Evolutionary conservation across 37 sponge, comb jelly and placozoan species (phyloP).

Genomic region (Chondrosia reniformis): DNA sequence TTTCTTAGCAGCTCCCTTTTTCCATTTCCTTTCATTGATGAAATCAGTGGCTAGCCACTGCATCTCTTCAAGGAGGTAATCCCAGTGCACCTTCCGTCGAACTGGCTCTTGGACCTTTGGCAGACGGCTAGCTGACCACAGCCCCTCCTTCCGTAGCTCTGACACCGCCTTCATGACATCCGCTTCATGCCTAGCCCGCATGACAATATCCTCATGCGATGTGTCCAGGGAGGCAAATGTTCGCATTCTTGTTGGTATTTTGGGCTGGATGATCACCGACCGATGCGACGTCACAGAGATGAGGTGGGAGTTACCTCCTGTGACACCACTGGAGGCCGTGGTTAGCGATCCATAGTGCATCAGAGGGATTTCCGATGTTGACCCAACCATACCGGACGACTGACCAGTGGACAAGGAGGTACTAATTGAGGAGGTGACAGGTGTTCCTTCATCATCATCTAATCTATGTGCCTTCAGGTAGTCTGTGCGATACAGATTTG

Average conservation of each 20-base stretch:
- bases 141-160: conserved; percentile 83
- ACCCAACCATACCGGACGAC: not conserved
- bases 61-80: conserved; percentile 97
- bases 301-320: not conserved
- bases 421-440: not conserved
- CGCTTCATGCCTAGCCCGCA: conserved; percentile 88
- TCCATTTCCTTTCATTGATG: conserved; percentile 91
- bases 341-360: not conserved
- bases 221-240: conserved; percentile 61
- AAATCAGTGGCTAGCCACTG: conserved; percentile 96
- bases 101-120: conserved; percentile 90
- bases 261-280: not conserved
- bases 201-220: conserved; percentile 88
- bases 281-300: not conserved
- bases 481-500: conserved; percentile 64
- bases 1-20: conserved; percentile 78
- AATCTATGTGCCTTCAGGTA: conserved; percentile 63
- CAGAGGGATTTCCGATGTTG: conserved; percentile 2
- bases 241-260: conserved; percentile 3
- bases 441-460: conserved; percentile 21
- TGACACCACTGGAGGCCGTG: not conserved
- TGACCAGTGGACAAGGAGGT: not conserved
- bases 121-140: conserved; percentile 92
- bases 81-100: conserved; percentile 80
- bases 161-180: conserved; percentile 81